Evolutionary conservation across 1,140 invertebrate species (phyloP), one percentile per base, ranked within the genome.

Genomic region (Drosophila azteca): DNA sequence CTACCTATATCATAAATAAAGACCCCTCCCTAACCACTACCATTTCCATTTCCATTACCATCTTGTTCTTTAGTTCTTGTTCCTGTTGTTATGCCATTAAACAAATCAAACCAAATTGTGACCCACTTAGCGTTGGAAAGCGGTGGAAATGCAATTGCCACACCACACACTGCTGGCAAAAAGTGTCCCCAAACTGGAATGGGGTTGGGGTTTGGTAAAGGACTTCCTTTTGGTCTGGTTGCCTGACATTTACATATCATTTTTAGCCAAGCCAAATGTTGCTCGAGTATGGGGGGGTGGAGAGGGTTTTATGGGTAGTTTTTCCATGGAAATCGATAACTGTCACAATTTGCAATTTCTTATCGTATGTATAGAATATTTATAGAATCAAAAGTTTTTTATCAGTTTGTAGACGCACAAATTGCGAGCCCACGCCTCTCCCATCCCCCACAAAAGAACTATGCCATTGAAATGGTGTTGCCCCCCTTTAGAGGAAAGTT

Each of bases 41-140:
- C 17, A 20, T 20, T 20, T 1, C 26, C 26, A 0, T 6, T 0
- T 2, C 26, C 49, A n/a, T 9, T 51, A 6, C 24, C 26, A 29
- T 15, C 29, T 11, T 13, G 15, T 50, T 29, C 20, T 39, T n/a
- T 60, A 8, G 26, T 39, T 39, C 11, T 54, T 66, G 43, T 41
- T 66, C 6, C 49, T 79, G 58, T 60, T 64, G 64, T 63, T 75
- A 67, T 64, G 81, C 67, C 65, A 81, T 87, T 87, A 81, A 87
- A 85, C 78, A 85, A 87, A 78, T 87, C 81, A 82, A 82, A 66
- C 69, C 74, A 68, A 82, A 88, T 70, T 62, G 75, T 83, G 83
- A 88, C 83, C 83, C 71, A 87, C 79, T 79, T 88, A 51, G 58
- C 48, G 62, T 52, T 62, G 35, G 35, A 39, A 39, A 39, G n/a